Conservation (phyloP, 2,797 vertebrate species). For the Gastrophryne carolinensis region DNA sequence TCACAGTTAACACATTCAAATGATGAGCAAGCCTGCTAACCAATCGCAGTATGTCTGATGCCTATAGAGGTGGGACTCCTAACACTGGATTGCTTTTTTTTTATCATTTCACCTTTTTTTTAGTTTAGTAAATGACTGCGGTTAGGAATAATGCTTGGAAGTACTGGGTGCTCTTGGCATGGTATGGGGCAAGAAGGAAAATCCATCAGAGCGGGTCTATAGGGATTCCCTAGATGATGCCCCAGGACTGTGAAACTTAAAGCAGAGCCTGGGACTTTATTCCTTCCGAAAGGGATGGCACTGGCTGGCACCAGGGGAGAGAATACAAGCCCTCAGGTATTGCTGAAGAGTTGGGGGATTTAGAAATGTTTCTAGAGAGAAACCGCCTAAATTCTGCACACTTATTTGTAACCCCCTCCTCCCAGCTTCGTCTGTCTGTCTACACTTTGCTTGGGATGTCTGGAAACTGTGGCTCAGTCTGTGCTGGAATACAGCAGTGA, state of each 20-base stretch:
- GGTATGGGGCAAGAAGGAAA: constrained; percentile 64
- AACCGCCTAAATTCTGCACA: no score
- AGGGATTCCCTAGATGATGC: constrained; percentile 61
- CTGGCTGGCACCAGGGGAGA: constrained; percentile 65
- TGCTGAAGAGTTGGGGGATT: constrained; percentile 57
- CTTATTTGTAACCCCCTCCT: background rate
- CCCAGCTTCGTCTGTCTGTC: constrained; percentile 55
- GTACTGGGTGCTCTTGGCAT: constrained; percentile 61
- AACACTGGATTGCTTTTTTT: constrained; percentile 60
- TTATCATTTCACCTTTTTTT: constrained; percentile 62
- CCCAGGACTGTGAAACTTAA: constrained; percentile 72
- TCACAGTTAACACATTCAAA: constrained; percentile 68
- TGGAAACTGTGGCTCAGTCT: constrained; percentile 61
- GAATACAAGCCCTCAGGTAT: constrained; percentile 59
- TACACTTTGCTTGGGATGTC: constrained; percentile 64
- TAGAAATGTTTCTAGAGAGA: constrained; percentile 54
- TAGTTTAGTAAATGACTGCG: constrained; percentile 99
- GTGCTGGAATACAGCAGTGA: constrained; percentile 30
- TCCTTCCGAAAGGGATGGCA: constrained; percentile 84
- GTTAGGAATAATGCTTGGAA: constrained; percentile 81
- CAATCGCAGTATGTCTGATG: constrained; percentile 59
- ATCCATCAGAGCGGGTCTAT: constrained; percentile 62
- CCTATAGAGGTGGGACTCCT: constrained; percentile 70
- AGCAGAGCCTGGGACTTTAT: constrained; percentile 54
- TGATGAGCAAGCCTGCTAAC: constrained; percentile 61